phyloP scores from a whole-genome alignment of 2,113 vertebrate species.

The Solea senegalensis region DNA sequence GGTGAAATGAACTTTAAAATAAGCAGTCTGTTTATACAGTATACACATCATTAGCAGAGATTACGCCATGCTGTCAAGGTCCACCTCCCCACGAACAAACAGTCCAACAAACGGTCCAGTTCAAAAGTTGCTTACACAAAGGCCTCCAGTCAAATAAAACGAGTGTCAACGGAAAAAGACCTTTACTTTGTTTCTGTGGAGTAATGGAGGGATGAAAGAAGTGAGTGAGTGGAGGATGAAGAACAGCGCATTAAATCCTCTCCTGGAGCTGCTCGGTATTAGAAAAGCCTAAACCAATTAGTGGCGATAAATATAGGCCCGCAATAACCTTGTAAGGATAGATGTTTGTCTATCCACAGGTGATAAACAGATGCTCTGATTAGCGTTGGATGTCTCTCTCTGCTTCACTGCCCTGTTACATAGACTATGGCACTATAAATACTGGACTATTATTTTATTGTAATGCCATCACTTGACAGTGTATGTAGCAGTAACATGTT shows the following conservation, averaged over 20 bases:
- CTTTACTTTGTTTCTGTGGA: not conserved
- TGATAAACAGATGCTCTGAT: not conserved
- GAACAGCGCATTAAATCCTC: conserved; percentile 4
- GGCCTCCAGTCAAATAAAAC: not conserved
- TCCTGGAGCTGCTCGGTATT: conserved; percentile 24
- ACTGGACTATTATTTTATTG: not conserved
- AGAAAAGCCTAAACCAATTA: conserved; percentile 68
- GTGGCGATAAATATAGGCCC: conserved; percentile 67
- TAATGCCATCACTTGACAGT: not conserved
- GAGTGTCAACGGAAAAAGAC: not conserved
- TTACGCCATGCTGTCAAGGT: conserved; percentile 8
- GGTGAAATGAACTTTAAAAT: not conserved
- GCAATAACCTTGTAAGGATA: conserved; percentile 60
- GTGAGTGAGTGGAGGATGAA: not conserved
- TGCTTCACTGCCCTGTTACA: not conserved
- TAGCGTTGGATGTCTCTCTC: not conserved
- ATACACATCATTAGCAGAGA: not conserved
- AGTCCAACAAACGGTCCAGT: not conserved
- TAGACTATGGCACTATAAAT: not conserved
- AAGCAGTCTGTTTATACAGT: not conserved
- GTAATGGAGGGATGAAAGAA: not conserved
- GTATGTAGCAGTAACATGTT: not conserved
- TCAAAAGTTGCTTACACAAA: not conserved
- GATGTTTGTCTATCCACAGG: conserved; percentile 3
- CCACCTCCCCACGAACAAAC: conserved; percentile 6